Evolutionary conservation across 2,888 invertebrate species (phyloP), one percentile per base, ranked within the genome.

Genomic region (Oscheius sp.): DNA sequence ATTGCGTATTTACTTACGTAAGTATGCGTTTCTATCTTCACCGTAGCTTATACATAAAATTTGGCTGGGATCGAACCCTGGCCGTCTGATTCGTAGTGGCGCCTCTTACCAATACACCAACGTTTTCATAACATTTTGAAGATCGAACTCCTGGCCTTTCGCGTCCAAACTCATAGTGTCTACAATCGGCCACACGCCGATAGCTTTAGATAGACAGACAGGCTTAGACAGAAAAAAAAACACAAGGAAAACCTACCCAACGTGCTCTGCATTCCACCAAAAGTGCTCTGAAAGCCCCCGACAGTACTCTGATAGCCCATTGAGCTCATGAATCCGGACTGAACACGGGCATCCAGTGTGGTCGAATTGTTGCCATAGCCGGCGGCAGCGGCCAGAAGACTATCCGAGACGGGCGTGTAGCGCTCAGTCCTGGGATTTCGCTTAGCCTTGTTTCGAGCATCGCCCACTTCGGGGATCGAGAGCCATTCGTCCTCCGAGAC

Each of bases 401-500:
- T 96, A 89, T 99, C 99, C 0, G 99, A 98, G 65, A 99, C 90
- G 0, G 99, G 98, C 0, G 99, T 99, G 88, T 96, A 97, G 79
- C 95, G 96, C 89, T 99, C 99, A 0, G 94, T 93, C 68, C 96
- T 92, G 0, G 97, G 95, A 91, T 97, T 97, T 55, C 99, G 92
- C 89, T 97, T 96, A 88, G 96, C 96, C 73, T 96, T 93, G 90
- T 97, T 99, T 82, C 99, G 92, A 9, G 96, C 95, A 90, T 99
- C 99, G n/a, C 99, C 99, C 0, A 99, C 99, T 91, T 99, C 99
- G 0, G 99, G 99, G 79, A 99, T 94, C 65, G 94, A 94, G 70
- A 94, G 93, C 99, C 99, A 99, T 89, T 99, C 96, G 76, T 95
- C 95, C 86, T 94, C 94, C 0, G 94, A 93, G 29, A 88, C 85